phyloP scores from a whole-genome alignment of 2,797 vertebrate species.

The Gambelia wislizenii region DNA sequence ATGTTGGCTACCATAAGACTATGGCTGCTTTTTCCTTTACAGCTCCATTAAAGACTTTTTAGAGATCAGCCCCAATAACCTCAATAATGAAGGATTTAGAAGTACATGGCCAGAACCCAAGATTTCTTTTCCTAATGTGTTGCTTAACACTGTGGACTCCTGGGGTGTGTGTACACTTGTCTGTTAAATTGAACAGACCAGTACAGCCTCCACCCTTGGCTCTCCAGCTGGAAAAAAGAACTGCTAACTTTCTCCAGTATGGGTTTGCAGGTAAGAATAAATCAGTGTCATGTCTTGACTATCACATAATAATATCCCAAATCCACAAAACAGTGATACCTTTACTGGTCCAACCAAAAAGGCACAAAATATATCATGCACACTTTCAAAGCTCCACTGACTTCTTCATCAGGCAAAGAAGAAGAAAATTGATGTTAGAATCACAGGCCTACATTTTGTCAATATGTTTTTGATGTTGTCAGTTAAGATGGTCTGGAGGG shows the following conservation, averaged over 20 bases:
- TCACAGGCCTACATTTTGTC: too few species aligned
- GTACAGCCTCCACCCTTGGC: fast-evolving
- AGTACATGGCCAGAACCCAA: not conserved
- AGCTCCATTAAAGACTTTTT: not conserved
- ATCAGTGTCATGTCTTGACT: not conserved
- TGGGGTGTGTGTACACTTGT: not conserved
- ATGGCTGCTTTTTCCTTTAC: conserved; percentile 4
- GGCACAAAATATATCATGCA: too few species aligned
- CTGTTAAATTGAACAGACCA: fast-evolving
- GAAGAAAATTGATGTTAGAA: too few species aligned
- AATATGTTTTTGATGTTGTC: too few species aligned
- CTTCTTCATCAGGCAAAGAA: too few species aligned
- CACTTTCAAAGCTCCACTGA: too few species aligned
- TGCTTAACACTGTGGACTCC: not conserved
- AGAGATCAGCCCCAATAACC: not conserved
- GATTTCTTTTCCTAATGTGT: not conserved
- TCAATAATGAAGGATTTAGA: conserved; percentile 2
- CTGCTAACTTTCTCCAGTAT: conserved; percentile 33
- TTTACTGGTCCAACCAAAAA: too few species aligned
- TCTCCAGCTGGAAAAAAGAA: conserved; percentile 17
- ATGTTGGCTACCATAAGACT: not conserved
- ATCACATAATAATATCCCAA: too few species aligned
- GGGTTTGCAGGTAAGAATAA: conserved; percentile 47
- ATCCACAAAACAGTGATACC: too few species aligned
- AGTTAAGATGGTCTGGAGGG: too few species aligned